Base-by-base conservation (phyloP, 92 coral and sea anemone genomes). In the Pocillopora grandis region DNA sequence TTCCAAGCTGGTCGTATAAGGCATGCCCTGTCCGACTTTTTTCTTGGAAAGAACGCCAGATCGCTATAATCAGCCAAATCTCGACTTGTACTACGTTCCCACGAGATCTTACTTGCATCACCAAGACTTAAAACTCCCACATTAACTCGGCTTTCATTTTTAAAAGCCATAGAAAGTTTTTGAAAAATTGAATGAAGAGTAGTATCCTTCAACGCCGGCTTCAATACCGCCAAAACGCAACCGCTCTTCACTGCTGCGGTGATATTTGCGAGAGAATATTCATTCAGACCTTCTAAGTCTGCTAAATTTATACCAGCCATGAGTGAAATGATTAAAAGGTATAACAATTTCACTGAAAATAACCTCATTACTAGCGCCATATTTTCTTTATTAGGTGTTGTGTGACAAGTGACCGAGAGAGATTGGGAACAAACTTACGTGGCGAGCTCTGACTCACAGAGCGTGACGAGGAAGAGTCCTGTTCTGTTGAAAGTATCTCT, bases 31-130 rank as follows among this genome's bases (percentile, higher is more conserved):
- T 92, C 95, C 27, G 55, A 35, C 15, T 66, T 78, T 59, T 85
- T 82, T 62, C 78, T 86, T 16, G 92, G 93, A 79, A 80, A 94
- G 79, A 94, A 85, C 33, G 88, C 72, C 18, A 94, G 67, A 73
- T 79, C 77, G 36, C 42, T 49, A 9, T 15, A 16, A 37, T 72
- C 79, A 27, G 52, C 49, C 19, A 80, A 61, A 71, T 85, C 80
- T 15, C 63, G 71, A 58, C 61, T 31, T 10, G 63, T 62, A 2
- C 19, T 33, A 57, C 21, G 27, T 59, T 86, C n/a, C 87, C 87
- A 84, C 57, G 59, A 20, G 37, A 84, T 76, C 68, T 55, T 19
- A 58, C 67, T 66, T 3, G 23, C 52, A 42, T 82, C 79, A 35
- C 52, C 13, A 12, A 58, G 83, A 13, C 66, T 75, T 56, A 85